Evolutionary conservation across 2,797 vertebrate genomes (phyloP).

Genomic region (Anisognathus igniventris): DNA sequence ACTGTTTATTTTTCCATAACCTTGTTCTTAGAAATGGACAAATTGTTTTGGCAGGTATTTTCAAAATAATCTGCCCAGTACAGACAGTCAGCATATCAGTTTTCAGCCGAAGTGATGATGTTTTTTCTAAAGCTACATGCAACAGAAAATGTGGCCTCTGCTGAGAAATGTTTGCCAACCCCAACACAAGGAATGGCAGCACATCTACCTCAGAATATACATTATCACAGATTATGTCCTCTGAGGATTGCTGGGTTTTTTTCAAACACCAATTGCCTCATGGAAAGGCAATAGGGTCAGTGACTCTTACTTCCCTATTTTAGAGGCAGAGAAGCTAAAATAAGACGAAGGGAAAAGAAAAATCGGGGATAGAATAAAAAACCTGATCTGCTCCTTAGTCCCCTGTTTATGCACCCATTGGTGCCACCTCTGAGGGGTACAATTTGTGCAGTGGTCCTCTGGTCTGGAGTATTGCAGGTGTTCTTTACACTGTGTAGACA

Average conservation of each 20-base stretch:
- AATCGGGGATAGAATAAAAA: not conserved
- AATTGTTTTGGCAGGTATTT: slow-evolving; percentile 69
- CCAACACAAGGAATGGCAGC: not conserved
- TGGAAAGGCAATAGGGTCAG: not conserved
- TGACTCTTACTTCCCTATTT: not conserved
- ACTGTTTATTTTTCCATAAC: slow-evolving; percentile 64
- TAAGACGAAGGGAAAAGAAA: not conserved
- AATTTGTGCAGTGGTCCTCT: not conserved
- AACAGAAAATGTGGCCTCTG: slow-evolving; percentile 21
- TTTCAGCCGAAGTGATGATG: slow-evolving; percentile 39
- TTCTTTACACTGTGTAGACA: not conserved
- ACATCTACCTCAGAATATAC: not conserved
- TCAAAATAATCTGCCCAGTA: slow-evolving; percentile 53
- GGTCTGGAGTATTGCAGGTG: not conserved
- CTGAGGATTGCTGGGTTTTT: not conserved
- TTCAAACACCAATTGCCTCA: not conserved
- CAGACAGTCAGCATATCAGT: slow-evolving; percentile 52
- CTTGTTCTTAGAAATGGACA: slow-evolving; percentile 63
- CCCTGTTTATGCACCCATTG: not conserved
- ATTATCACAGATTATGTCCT: not conserved
- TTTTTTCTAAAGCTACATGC: slow-evolving; percentile 45
- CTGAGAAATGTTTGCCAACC: slow-evolving; percentile 7
- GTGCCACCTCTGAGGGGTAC: not conserved
- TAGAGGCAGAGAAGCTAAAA: not conserved
- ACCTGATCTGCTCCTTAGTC: not conserved